These are phyloP conservation scores for Argyresthia goedartella DNA, from an alignment of 2,888 invertebrate species.

Conservation along the genomic window DNA sequence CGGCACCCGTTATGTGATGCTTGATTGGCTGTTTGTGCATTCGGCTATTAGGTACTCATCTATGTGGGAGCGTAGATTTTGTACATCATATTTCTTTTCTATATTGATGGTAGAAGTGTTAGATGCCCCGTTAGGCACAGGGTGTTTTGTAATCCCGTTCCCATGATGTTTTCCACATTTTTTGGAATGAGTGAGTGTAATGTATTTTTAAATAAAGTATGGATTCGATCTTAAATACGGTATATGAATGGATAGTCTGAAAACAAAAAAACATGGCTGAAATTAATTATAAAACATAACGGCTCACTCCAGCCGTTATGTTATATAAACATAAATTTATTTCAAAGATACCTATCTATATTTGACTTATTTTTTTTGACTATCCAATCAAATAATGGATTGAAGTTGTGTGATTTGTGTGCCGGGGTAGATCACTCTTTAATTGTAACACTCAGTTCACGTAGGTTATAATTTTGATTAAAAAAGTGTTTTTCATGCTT, in stretches of 20 bases:
- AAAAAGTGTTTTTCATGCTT: constrained; percentile 32
- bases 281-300: no score
- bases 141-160: constrained; percentile 25
- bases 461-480: constrained; percentile 5
- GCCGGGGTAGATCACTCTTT: background rate
- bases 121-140: constrained; percentile 41
- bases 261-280: no score
- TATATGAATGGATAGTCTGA: no score
- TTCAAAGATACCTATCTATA: no score
- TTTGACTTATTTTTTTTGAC: background rate
- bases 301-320: no score
- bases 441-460: background rate
- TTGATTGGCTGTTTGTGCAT: no score
- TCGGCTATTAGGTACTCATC: no score
- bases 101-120: constrained; percentile 32
- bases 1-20: no score
- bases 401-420: background rate
- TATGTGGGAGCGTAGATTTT: constrained; percentile 3
- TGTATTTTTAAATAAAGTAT: no score
- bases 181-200: background rate
- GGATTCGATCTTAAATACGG: no score
- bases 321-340: no score
- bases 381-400: background rate
- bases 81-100: background rate
- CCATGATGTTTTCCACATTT: background rate